phyloP scores from a whole-genome alignment of 2,113 vertebrate genomes.

The Podarcis cretensis region DNA sequence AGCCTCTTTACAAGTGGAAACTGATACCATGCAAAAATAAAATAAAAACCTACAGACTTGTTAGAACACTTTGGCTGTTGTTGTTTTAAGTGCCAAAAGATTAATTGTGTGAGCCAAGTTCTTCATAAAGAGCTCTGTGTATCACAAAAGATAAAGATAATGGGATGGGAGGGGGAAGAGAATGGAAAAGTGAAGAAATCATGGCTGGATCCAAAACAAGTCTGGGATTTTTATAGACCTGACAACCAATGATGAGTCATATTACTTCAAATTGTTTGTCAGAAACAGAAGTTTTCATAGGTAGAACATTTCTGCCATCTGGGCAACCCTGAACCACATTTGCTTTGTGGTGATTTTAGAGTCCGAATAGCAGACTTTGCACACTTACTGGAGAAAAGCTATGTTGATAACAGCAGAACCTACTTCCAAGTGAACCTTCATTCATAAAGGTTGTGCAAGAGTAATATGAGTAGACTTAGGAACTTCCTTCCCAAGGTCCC shows the following conservation, averaged over 20 bases:
- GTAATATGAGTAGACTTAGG: background rate
- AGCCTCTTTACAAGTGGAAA: conserved; percentile 28
- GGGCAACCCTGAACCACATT: background rate
- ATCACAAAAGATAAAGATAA: background rate
- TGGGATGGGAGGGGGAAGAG: background rate
- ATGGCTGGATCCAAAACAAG: background rate
- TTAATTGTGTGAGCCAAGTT: background rate
- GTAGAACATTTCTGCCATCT: background rate
- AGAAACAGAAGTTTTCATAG: background rate
- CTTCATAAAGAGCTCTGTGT: background rate
- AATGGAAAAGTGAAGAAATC: background rate
- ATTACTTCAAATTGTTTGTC: background rate
- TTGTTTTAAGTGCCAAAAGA: background rate
- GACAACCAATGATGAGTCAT: background rate
- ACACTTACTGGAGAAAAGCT: background rate
- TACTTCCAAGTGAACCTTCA: background rate
- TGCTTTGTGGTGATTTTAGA: background rate
- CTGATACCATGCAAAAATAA: background rate
- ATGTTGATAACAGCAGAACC: background rate
- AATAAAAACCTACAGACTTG: background rate
- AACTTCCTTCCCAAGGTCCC: too few species aligned
- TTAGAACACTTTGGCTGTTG: background rate
- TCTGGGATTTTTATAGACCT: background rate
- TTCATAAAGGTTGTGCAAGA: background rate
- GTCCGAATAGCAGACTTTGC: background rate